These are phyloP conservation scores for Petaurus breviceps DNA, from an alignment of 2,113 vertebrate genomes.

Conservation along the genomic window DNA sequence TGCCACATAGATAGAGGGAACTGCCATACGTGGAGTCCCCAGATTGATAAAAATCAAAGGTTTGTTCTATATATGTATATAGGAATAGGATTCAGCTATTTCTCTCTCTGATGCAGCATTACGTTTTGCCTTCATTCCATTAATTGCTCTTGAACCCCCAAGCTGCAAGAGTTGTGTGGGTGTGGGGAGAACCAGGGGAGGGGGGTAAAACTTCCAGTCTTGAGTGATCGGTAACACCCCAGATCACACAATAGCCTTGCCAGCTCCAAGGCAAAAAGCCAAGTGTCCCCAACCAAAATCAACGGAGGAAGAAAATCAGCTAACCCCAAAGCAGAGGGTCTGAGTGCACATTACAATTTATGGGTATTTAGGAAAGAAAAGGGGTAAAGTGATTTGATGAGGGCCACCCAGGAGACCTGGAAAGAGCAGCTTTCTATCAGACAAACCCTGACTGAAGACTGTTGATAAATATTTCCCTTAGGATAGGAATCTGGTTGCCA, in stretches of 20 bases:
- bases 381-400: conserved; percentile 24
- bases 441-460: conserved; percentile 18
- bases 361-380: background rate
- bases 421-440: conserved; percentile 42
- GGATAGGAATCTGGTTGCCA: conserved; percentile 72
- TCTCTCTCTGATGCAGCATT: background rate
- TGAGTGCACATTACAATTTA: background rate
- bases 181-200: background rate
- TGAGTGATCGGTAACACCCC: background rate
- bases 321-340: conserved; percentile 35
- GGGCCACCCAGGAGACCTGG: conserved; percentile 48
- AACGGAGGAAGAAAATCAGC: conserved; percentile 8
- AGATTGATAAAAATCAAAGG: background rate
- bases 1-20: background rate
- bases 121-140: conserved; percentile 19
- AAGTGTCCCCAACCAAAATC: conserved; percentile 51
- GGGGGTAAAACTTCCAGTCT: conserved; percentile 4
- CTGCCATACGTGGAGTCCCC: background rate
- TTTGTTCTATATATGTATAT: background rate
- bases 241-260: conserved; percentile 55
- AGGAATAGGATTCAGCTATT: background rate
- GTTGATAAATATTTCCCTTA: conserved; percentile 63
- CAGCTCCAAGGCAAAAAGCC: conserved; percentile 14
- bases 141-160: conserved; percentile 27
- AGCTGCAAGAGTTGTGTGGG: background rate